Conservation (phyloP, 2,888 invertebrate genomes). For the Caenorhabditis sp. region DNA sequence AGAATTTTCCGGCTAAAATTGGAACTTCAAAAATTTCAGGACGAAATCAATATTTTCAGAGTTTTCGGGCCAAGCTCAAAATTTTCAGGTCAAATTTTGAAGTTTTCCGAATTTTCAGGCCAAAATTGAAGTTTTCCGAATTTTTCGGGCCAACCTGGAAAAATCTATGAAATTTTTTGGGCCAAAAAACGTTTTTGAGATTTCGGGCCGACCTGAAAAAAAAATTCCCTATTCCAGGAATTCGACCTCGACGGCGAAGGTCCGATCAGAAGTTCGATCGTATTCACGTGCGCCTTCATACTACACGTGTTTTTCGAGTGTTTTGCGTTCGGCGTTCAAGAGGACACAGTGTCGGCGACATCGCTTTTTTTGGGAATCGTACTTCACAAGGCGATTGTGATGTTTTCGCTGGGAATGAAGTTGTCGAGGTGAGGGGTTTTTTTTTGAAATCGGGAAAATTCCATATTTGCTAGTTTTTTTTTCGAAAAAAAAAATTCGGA, state of each 20-base stretch:
- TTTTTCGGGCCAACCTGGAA: too few relatives aligned
- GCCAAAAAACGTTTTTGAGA: too few relatives aligned
- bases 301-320: conserved; percentile 62
- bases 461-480: too few relatives aligned
- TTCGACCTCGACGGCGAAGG: conserved; percentile 34
- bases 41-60: too few relatives aligned
- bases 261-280: conserved; percentile 34
- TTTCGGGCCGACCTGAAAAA: neutral
- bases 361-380: conserved; percentile 62
- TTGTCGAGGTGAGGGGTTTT: conserved; percentile 8
- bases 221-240: conserved; percentile 15
- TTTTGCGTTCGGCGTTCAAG: conserved; percentile 63
- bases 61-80: too few relatives aligned
- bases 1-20: too few relatives aligned
- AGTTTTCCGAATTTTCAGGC: too few relatives aligned
- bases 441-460: neutral
- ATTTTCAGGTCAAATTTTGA: too few relatives aligned
- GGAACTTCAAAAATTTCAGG: too few relatives aligned
- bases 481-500: too few relatives aligned
- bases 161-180: too few relatives aligned
- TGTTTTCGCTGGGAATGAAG: conserved; percentile 51
- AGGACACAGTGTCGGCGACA: conserved; percentile 42
- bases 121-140: too few relatives aligned
- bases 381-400: conserved; percentile 59
- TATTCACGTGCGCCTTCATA: conserved; percentile 57